phyloP scores from a whole-genome alignment of 2,888 invertebrate genomes.

The Heptascelio sp. region DNA sequence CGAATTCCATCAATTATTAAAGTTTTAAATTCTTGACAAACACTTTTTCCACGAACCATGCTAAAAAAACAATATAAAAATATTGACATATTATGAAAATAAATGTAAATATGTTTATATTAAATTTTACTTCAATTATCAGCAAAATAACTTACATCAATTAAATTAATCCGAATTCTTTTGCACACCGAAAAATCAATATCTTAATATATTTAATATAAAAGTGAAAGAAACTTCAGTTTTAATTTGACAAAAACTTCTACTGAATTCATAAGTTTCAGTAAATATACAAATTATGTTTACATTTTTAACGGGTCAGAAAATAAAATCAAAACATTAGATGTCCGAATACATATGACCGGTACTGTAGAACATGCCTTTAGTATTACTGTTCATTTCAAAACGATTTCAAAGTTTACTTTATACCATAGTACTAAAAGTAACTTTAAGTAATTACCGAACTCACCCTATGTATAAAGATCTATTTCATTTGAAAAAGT shows the following conservation, averaged over 20 bases:
- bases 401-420: too few relatives aligned
- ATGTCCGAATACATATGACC: background rate
- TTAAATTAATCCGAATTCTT: constrained; percentile 11
- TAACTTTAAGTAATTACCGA: too few relatives aligned
- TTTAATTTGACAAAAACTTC: background rate
- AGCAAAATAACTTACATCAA: background rate
- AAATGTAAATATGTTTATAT: background rate
- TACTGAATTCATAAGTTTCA: background rate
- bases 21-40: constrained; percentile 18
- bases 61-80: constrained; percentile 10
- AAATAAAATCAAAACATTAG: constrained; percentile 2
- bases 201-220: constrained; percentile 1
- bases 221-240: background rate
- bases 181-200: background rate
- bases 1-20: constrained; percentile 6
- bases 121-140: background rate
- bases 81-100: background rate
- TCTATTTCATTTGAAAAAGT: too few relatives aligned
- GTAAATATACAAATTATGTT: background rate
- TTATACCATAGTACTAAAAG: too few relatives aligned
- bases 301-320: background rate
- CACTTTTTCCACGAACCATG: constrained; percentile 14
- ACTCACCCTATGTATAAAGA: too few relatives aligned
- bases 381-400: too few relatives aligned
- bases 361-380: background rate